phyloP scores from a whole-genome alignment of 2,797 vertebrate species.

The Pipistrellus nathusii region DNA sequence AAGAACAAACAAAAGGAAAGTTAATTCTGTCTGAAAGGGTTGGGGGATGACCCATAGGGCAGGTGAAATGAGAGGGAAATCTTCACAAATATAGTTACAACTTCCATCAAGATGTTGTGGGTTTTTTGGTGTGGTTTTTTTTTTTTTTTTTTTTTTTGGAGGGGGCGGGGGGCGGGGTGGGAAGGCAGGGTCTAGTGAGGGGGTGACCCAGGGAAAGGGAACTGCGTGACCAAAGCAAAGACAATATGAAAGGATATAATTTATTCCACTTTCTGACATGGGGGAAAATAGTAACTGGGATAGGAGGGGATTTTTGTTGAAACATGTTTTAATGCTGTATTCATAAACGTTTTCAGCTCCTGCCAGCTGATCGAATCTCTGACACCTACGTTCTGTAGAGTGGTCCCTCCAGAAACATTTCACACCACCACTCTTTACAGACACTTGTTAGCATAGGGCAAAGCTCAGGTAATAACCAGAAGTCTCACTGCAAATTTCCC shows the following conservation, averaged over 20 bases:
- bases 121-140: not conserved
- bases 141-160: too few relatives aligned
- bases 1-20: not conserved
- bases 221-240: not conserved
- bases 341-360: constrained; percentile 34
- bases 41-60: not conserved
- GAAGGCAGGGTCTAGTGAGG: not conserved
- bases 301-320: constrained; percentile 44
- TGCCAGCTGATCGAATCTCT: not conserved
- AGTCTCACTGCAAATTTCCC: fast-evolving
- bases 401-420: not conserved
- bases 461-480: fast-evolving
- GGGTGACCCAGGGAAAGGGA: not conserved
- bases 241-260: not conserved
- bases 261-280: not conserved
- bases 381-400: constrained; percentile 36
- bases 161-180: too few relatives aligned
- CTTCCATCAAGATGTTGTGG: not conserved
- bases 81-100: not conserved
- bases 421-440: not conserved
- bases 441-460: not conserved
- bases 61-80: not conserved
- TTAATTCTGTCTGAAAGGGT: not conserved
- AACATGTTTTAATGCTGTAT: constrained; percentile 2
- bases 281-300: not conserved